phyloP scores from a whole-genome alignment of 2,888 invertebrate species.

The Cristatella mucedo region DNA sequence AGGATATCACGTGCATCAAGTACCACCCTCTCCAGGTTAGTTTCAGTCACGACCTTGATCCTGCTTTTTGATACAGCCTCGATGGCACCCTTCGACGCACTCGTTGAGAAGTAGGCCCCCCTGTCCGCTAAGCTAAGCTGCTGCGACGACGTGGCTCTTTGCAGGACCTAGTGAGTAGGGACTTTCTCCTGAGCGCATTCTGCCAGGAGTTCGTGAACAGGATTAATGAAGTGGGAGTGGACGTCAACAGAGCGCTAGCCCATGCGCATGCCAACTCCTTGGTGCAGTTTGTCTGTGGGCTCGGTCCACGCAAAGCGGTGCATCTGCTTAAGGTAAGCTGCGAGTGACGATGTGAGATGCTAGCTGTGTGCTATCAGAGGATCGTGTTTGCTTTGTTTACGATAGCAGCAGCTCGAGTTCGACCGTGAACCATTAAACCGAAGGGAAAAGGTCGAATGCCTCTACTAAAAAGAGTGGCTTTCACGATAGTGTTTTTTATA shows the following conservation, averaged over 20 bases:
- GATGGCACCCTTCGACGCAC: too few relatives aligned
- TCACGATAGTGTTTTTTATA: too few relatives aligned
- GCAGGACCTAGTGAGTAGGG: slow-evolving; percentile 49
- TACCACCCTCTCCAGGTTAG: slow-evolving; percentile 62
- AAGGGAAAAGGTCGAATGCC: too few relatives aligned
- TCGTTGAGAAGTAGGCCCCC: too few relatives aligned
- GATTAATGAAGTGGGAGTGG: slow-evolving; percentile 94
- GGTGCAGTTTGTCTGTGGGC: slow-evolving; percentile 87
- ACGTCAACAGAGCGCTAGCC: slow-evolving; percentile 79
- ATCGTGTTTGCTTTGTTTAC: too few relatives aligned
- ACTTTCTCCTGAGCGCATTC: slow-evolving; percentile 67
- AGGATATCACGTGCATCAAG: slow-evolving; percentile 82
- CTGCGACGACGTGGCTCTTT: slow-evolving; percentile 6
- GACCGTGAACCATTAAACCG: too few relatives aligned
- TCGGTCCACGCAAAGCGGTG: slow-evolving; percentile 78
- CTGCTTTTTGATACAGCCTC: not conserved
- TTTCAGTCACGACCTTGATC: too few relatives aligned
- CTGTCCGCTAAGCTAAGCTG: too few relatives aligned
- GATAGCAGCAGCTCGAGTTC: too few relatives aligned
- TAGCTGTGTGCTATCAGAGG: too few relatives aligned
- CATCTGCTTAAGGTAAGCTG: slow-evolving; percentile 36
- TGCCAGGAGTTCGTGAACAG: slow-evolving; percentile 75
- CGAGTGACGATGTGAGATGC: too few relatives aligned
- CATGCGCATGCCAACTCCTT: slow-evolving; percentile 67
- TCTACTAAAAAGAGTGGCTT: too few relatives aligned